Percentiles rank a stretch among this genome's conserved stretches.
These are phyloP conservation scores for Ophthalmolycus amberensis DNA, from an alignment of 2,113 vertebrate genomes.

Conservation along the genomic window DNA sequence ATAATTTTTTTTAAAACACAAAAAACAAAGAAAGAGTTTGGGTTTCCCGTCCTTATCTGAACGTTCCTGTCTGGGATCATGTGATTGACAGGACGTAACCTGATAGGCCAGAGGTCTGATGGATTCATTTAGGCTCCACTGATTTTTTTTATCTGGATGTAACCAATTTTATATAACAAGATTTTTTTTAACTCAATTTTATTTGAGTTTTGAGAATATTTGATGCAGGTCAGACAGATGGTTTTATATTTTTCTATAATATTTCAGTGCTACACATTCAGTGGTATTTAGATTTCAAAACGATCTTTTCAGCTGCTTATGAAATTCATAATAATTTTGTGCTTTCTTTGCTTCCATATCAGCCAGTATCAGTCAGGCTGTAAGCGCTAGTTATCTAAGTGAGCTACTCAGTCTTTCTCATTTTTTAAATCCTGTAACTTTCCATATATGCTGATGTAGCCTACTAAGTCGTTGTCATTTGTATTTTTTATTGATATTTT, in stretches of 20 bases:
- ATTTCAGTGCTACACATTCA: background rate
- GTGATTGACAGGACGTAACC: background rate
- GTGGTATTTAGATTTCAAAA: background rate
- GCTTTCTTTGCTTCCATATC: background rate
- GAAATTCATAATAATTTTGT: background rate
- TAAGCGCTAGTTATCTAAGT: background rate
- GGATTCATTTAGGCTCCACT: background rate
- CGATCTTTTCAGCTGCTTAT: background rate
- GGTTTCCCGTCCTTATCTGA: too few species aligned
- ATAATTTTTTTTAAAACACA: background rate
- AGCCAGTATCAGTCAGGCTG: background rate
- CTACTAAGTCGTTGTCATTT: background rate
- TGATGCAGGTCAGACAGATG: background rate
- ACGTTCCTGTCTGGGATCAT: background rate
- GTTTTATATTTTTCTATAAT: background rate
- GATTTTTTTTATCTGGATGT: background rate
- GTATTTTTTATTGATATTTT: conserved; percentile 10
- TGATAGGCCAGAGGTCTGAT: background rate
- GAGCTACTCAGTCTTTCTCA: background rate
- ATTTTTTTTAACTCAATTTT: background rate
- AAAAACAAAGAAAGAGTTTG: background rate
- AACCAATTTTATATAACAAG: background rate
- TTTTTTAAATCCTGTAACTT: background rate
- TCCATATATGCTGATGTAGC: background rate
- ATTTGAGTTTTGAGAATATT: background rate